A percentile compares a stretch with the other conserved stretches of the same genome.
Conservation (phyloP, 2,888 invertebrate genomes). For the Pseudolycoriella hygida region DNA sequence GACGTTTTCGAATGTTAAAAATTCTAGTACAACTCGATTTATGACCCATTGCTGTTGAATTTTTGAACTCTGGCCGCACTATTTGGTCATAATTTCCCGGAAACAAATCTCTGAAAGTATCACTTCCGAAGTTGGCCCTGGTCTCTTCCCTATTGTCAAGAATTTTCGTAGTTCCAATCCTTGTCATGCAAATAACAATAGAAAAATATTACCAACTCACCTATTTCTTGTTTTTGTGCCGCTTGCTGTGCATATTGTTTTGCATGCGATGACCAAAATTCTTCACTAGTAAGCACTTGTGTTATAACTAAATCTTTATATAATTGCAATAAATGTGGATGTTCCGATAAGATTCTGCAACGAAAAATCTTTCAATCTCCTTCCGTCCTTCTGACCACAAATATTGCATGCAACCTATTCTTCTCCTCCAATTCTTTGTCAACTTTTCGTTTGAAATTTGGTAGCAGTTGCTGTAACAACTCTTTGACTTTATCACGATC, state of each 20-base stretch:
- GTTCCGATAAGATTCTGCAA: slow-evolving; percentile 62
- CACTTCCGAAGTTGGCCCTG: too few relatives aligned
- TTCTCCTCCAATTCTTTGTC: slow-evolving; percentile 81
- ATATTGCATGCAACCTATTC: too few relatives aligned
- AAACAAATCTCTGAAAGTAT: too few relatives aligned
- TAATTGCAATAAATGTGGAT: slow-evolving; percentile 79
- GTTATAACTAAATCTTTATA: slow-evolving; percentile 96
- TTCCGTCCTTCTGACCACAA: slow-evolving; percentile 47
- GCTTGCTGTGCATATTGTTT: slow-evolving; percentile 54
- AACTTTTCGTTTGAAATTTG: slow-evolving; percentile 85
- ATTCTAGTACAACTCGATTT: too few relatives aligned
- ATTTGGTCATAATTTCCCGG: too few relatives aligned
- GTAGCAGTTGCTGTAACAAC: slow-evolving; percentile 72
- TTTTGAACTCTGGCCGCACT: too few relatives aligned
- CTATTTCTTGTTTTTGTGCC: slow-evolving; percentile 67
- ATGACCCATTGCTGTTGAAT: too few relatives aligned
- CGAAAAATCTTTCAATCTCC: slow-evolving; percentile 54
- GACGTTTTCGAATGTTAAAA: too few relatives aligned
- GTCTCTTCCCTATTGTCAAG: too few relatives aligned
- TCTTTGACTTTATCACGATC: slow-evolving; percentile 91
- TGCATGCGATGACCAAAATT: slow-evolving; percentile 92
- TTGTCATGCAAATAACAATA: too few relatives aligned
- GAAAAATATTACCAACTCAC: slow-evolving; percentile 25
- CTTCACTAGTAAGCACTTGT: slow-evolving; percentile 87
- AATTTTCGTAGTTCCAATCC: too few relatives aligned